Base-by-base conservation (phyloP, 2,888 invertebrate species). In the Lasioglossum calceatum region DNA sequence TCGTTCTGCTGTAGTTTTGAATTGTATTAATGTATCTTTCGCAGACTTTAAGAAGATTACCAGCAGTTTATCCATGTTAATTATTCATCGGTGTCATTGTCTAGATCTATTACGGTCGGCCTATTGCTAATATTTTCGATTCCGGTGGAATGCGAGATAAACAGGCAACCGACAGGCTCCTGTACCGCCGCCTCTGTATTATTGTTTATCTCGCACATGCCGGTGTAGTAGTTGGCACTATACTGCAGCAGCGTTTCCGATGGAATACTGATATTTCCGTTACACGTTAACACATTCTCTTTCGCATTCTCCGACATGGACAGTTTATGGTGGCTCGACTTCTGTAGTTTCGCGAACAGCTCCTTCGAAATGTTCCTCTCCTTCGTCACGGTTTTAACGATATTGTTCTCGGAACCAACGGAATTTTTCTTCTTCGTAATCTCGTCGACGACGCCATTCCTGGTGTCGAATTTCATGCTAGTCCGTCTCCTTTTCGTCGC, bases 51-150 rank as follows among this genome's bases (percentile, higher is more conserved):
- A 12, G 1, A n/a, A 58, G 10, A n/a, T 58, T 58, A 12, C 12
- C 12, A 23, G n/a, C 12, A 23, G 1, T n/a, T 58, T 58, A 12
- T n/a, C n/a, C 4, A 58, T 10, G n/a, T n/a, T 10, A 14, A 36
- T 71, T 79, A 87, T 77, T 87, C 82, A 71, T 82, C 81, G n/a
- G 54, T 67, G 75, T 80, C 81, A 54, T 83, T 80, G 47, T 81
- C 87, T 84, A 87, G 81, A 79, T 87, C 87, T 79, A 87, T 87
- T 42, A 87, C 19, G 27, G 67, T 36, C 4, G 87, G 79, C 77
- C 14, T 67, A 16, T 75, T 80, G 14, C 61, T 36, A 10, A 50
- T 79, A 23, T 16, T 81, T 75, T 87, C 87, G 27, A 42, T 78
- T 47, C 50, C 70, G 19, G 8, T 50, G 14, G 76, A 67, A 75